phyloP scores from a whole-genome alignment of 2,888 invertebrate species.

The Amphimallon solstitiale region DNA sequence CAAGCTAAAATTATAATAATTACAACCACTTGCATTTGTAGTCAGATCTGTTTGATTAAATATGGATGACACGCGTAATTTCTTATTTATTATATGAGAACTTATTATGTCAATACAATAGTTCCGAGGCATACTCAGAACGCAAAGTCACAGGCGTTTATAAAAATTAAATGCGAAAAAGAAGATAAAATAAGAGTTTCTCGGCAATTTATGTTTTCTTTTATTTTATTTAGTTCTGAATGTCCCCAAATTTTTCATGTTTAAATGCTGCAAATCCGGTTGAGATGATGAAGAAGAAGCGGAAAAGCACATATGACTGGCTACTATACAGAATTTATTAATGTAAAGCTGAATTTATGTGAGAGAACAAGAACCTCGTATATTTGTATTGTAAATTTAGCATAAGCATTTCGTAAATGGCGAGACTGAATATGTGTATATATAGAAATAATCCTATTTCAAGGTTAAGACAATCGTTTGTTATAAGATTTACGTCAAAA shows the following conservation, averaged over 20 bases:
- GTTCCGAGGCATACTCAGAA: too few relatives aligned
- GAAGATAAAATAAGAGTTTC: too few relatives aligned
- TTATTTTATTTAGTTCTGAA: neutral
- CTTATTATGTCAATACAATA: too few relatives aligned
- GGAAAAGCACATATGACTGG: neutral
- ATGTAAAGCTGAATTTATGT: slow-evolving; percentile 17
- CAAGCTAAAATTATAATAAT: too few relatives aligned
- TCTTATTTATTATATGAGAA: too few relatives aligned
- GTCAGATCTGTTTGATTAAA: too few relatives aligned
- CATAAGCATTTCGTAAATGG: neutral
- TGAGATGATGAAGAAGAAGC: neutral
- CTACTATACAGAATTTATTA: neutral
- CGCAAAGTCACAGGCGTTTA: too few relatives aligned
- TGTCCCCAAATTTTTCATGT: slow-evolving; percentile 6
- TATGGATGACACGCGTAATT: too few relatives aligned
- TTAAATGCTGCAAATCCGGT: neutral
- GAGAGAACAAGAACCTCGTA: neutral
- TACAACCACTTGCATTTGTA: too few relatives aligned
- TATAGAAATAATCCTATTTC: slow-evolving; percentile 1
- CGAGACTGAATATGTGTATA: neutral
- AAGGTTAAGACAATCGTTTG: slow-evolving; percentile 9
- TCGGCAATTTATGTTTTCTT: neutral
- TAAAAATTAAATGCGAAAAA: too few relatives aligned
- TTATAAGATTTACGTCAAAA: slow-evolving; percentile 12
- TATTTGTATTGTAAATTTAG: slow-evolving; percentile 18